phyloP scores from a whole-genome alignment of 1,140 invertebrate genomes.

The Temnothorax nylanderi region DNA sequence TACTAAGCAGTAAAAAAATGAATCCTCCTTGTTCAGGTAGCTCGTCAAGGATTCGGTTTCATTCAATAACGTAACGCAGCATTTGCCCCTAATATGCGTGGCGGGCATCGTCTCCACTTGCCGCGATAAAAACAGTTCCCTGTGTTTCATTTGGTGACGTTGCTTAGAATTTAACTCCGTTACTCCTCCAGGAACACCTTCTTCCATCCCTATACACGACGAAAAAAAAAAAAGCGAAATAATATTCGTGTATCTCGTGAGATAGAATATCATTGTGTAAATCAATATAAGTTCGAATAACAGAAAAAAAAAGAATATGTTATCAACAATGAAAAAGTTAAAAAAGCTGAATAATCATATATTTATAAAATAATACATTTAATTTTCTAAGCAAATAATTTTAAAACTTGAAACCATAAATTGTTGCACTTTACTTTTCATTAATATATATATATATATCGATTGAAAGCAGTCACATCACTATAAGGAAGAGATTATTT shows the following conservation, averaged over 20 bases:
- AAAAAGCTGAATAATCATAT: slow-evolving; percentile 35
- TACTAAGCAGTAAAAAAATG: slow-evolving; percentile 99
- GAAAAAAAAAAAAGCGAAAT: slow-evolving; percentile 22
- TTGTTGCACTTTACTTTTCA: background rate
- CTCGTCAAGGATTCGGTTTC: slow-evolving; percentile 98
- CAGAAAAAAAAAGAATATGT: slow-evolving; percentile 58
- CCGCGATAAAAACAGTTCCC: slow-evolving; percentile 98
- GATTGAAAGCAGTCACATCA: background rate
- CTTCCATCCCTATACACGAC: slow-evolving; percentile 84
- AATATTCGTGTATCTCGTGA: background rate
- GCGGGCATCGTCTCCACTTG: slow-evolving; percentile 99
- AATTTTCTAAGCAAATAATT: slow-evolving; percentile 19
- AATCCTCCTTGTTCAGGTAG: slow-evolving; percentile 99
- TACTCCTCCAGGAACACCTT: slow-evolving; percentile 86
- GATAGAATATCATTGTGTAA: slow-evolving; percentile 5
- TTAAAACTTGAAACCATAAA: slow-evolving; percentile 1
- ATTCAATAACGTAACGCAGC: slow-evolving; percentile 98
- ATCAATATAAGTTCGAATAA: background rate
- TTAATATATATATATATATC: background rate
- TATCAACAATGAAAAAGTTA: slow-evolving; percentile 20
- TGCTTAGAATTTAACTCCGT: slow-evolving; percentile 89
- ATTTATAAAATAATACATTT: slow-evolving; percentile 25
- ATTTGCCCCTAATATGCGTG: slow-evolving; percentile 99
- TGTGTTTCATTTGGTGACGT: slow-evolving; percentile 97
- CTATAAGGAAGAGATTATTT: slow-evolving; percentile 4